Percentiles rank a stretch among this genome's conserved stretches.
Conservation (phyloP, 2,797 vertebrate genomes). For the Heliangelus exortis region DNA sequence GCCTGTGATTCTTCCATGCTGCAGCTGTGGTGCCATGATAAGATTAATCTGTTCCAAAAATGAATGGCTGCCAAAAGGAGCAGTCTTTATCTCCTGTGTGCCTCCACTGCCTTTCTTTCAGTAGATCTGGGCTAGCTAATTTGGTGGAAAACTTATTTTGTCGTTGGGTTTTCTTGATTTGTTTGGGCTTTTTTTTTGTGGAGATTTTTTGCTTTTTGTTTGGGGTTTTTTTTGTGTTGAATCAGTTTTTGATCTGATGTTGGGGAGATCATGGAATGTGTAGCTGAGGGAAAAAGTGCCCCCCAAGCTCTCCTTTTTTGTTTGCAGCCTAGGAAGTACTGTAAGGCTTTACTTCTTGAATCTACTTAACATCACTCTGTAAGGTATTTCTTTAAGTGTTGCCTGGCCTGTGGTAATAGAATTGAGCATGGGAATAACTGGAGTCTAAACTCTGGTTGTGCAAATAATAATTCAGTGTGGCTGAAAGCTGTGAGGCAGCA, state of each 20-base stretch:
- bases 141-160: not conserved
- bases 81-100: not conserved
- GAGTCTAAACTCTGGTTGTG: not conserved
- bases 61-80: not conserved
- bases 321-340: not conserved
- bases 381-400: not conserved
- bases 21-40: not conserved
- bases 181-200: not conserved
- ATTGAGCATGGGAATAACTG: not conserved
- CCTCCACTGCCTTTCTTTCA: not conserved
- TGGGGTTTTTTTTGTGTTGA: not conserved
- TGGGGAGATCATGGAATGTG: not conserved
- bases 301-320: not conserved
- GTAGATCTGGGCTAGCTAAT: not conserved
- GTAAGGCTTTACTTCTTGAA: not conserved
- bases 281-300: not conserved
- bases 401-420: not conserved
- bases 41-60: not conserved
- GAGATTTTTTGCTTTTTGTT: no score
- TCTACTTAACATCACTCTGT: not conserved
- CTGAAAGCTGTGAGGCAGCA: not conserved
- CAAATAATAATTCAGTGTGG: not conserved
- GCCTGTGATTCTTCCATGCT: not conserved
- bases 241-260: not conserved
- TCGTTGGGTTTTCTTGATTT: not conserved